A percentile compares a stretch with the other conserved stretches of the same genome.
These are phyloP conservation scores for Dermolepida albohirtum DNA, from an alignment of 2,888 invertebrate genomes.

Conservation along the genomic window DNA sequence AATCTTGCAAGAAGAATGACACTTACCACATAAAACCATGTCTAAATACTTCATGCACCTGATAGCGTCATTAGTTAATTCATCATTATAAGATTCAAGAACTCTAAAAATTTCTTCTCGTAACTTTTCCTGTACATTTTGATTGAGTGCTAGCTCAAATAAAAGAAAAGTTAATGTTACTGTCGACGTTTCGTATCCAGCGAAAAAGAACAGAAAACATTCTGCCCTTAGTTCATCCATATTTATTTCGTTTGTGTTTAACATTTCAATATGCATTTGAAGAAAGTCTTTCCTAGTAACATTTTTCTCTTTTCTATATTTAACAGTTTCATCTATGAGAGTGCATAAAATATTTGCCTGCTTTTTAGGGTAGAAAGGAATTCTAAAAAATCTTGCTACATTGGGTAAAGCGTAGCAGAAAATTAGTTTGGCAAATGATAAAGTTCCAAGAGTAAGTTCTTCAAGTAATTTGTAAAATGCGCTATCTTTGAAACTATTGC, in stretches of 20 bases:
- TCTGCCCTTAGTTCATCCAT: background rate
- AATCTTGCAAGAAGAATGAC: too few species aligned
- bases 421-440: too few species aligned
- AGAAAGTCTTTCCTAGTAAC: slow-evolving; percentile 2
- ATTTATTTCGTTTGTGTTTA: background rate
- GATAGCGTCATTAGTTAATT: background rate
- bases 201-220: background rate
- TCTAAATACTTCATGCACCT: too few species aligned
- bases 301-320: background rate
- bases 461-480: too few species aligned
- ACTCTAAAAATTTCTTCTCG: background rate
- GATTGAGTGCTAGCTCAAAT: slow-evolving; percentile 11
- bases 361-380: too few species aligned
- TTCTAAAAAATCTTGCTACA: too few species aligned
- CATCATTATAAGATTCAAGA: background rate
- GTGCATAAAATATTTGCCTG: too few species aligned
- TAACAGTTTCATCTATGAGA: background rate
- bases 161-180: background rate
- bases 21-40: slow-evolving; percentile 15
- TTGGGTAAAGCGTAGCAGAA: too few species aligned
- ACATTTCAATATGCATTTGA: too few species aligned
- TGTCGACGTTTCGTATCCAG: background rate
- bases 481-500: slow-evolving; percentile 12
- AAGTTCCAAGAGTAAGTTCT: too few species aligned
- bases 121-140: slow-evolving; percentile 14